Evolutionary conservation across 2,797 vertebrate genomes (phyloP), one percentile per base, ranked within the genome.

Genomic region (Brachymystax lenok): DNA sequence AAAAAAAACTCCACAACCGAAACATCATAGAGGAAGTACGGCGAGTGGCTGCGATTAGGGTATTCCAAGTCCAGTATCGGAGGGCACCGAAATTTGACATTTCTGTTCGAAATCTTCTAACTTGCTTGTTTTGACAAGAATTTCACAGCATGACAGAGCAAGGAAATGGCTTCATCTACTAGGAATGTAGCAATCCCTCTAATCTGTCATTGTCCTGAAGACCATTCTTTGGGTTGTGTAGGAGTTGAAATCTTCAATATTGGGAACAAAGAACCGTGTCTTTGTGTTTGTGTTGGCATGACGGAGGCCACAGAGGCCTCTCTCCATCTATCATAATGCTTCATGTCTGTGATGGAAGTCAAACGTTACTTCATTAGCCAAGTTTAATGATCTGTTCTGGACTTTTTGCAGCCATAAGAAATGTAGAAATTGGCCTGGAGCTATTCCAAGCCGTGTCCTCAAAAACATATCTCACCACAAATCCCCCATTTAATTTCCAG

Each of bases 321-420:
- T 51, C 69, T 70, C n/a, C 69, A 40, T 27, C 50, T 50, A 40
- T 13, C 4, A 12, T 56, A 61, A 61, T 61, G 17, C 66, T 78
- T 77, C 52, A 69, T 77, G 54, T 27, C 77, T 79, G 69, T 46
- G 4, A 46, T 50, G 74, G 63, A 68, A 79, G 30, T 52, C 4
- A 79, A 81, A 71, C 16, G 46, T 67, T 69, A 79, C 52, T 70
- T 75, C 61, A 27, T 24, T 13, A 80, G 72, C 40, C 79, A 70
- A 74, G 52, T 7, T 68, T 72, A 82, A 83, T 73, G 59, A 82
- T 74, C 71, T 83, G 75, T 79, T 80, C 77, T 81, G 75, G 75
- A 77, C 40, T 46, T 46, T 46, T 46, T 46, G 12, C 59, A 83
- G 79, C 74, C 79, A 81, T 69, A 74, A 71, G 61, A 17, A 78